A percentile compares a stretch with the other conserved stretches of the same genome.
phyloP scores from a whole-genome alignment of 2,888 invertebrate genomes.

The Acanthococcus lagerstroemiae region DNA sequence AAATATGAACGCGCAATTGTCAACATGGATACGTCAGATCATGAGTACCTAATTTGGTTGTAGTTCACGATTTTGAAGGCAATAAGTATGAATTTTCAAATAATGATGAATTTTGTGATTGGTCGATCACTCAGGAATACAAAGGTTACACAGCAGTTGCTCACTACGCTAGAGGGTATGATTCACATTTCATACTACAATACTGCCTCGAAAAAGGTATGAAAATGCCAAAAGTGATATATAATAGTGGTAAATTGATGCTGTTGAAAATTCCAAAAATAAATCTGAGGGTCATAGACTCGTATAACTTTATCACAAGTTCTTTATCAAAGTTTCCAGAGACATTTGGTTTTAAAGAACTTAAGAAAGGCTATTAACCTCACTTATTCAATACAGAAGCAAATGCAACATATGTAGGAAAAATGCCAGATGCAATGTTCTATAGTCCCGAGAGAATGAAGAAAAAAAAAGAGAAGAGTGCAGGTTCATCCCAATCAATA shows the following conservation, averaged over 20 bases:
- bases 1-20: too few relatives aligned
- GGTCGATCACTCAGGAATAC: too few relatives aligned
- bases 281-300: not conserved
- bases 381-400: not conserved
- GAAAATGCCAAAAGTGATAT: not conserved
- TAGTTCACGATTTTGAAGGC: too few relatives aligned
- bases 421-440: not conserved
- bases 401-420: not conserved
- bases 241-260: not conserved
- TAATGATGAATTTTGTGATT: too few relatives aligned
- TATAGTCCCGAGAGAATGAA: not conserved
- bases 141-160: not conserved
- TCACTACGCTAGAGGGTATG: not conserved
- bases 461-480: not conserved
- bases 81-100: too few relatives aligned
- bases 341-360: not conserved
- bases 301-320: not conserved
- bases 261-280: not conserved
- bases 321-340: not conserved
- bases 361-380: not conserved
- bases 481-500: too few relatives aligned
- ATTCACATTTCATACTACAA: not conserved
- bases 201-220: not conserved
- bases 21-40: too few relatives aligned
- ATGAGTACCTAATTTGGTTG: too few relatives aligned